phyloP scores from a whole-genome alignment of 2,888 invertebrate genomes.

The Hypsopygia costalis region DNA sequence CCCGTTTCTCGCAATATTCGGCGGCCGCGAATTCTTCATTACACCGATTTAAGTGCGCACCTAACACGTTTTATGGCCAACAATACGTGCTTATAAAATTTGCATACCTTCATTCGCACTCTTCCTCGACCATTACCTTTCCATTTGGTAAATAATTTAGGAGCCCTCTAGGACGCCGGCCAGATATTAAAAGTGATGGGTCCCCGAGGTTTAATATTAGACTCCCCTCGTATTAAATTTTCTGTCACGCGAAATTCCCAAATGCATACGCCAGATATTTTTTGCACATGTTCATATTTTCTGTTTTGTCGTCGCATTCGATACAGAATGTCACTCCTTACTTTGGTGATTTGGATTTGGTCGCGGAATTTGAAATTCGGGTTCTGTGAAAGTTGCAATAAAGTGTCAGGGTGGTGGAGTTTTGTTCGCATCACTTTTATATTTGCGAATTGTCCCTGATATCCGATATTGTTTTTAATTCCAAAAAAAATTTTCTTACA shows the following conservation, averaged over 20 bases:
- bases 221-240: conserved; percentile 80
- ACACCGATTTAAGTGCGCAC: conserved; percentile 44
- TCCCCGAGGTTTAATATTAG: conserved; percentile 79
- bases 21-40: conserved; percentile 54
- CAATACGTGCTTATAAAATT: conserved; percentile 75
- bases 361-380: conserved; percentile 38
- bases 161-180: conserved; percentile 73
- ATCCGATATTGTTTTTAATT: no score
- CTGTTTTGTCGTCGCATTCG: conserved; percentile 69
- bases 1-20: conserved; percentile 35
- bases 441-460: no score
- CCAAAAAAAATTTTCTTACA: no score
- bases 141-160: conserved; percentile 80
- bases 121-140: conserved; percentile 77
- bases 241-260: conserved; percentile 79
- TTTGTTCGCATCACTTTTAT: no score
- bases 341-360: conserved; percentile 48
- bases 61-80: conserved; percentile 59
- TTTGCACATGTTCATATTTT: conserved; percentile 79
- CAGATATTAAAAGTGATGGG: conserved; percentile 81
- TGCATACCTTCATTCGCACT: conserved; percentile 77
- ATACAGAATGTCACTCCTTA: conserved; percentile 70
- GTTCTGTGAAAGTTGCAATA: neutral
- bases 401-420: no score
- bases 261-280: conserved; percentile 78